Base-by-base conservation (phyloP, 1,140 invertebrate species). In the Anthonomus grandis region DNA sequence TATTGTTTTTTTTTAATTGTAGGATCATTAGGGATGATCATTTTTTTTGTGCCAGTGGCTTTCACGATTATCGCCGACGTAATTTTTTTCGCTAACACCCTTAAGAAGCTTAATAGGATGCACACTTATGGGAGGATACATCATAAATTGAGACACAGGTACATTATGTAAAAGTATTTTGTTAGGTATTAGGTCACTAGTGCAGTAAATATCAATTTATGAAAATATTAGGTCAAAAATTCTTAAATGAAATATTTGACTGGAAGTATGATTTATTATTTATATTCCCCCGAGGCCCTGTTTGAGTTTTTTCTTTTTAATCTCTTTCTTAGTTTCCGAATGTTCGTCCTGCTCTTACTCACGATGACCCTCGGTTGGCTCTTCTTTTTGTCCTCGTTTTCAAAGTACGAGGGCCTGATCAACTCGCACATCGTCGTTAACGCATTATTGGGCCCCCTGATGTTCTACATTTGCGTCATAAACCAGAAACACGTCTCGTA, bases 91-190 rank as follows among this genome's bases (percentile, higher is more conserved):
- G 74, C 86, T 12, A 87, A 86, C 4, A 92, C 89, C 3, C 74
- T 84, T n/a, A 86, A 86, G 66, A 81, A 86, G 8, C 87, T 91
- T 25, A 87, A 85, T 63, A 76, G 84, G 57, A 86, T 89, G 78
- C 85, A 84, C 64, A 86, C 86, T 5, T 91, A 90, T 72, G 89
- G 89, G 8, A 78, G 87, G 62, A 91, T 92, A 65, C 88, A 91
- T 63, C 86, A 90, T 64, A 91, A 91, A 74, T 79, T 91, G 52
- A 87, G 89, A 71, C 87, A 88, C 68, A 86, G 83, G 86, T 88
- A 73, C n/a, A n/a, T n/a, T n/a, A n/a, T n/a, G n/a, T n/a, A n/a
- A n/a, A n/a, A n/a, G n/a, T n/a, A n/a, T n/a, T n/a, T n/a, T n/a
- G n/a, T n/a, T n/a, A n/a, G n/a, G n/a, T n/a, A n/a, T n/a, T n/a